Conservation (phyloP, 2,888 invertebrate species). For the Chromoteleia sp. region DNA sequence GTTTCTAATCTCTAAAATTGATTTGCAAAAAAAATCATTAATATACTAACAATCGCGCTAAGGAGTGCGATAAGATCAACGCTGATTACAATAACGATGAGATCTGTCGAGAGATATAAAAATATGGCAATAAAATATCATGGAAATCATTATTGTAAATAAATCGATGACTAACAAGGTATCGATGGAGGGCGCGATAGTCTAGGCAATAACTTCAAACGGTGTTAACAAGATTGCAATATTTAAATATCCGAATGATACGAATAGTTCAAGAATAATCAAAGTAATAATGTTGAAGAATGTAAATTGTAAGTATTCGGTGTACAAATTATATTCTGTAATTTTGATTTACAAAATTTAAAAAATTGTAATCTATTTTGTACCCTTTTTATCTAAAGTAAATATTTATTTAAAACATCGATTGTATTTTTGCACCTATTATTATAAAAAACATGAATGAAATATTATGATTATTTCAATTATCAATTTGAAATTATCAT, state of each 20-base stretch:
- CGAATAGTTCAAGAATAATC: background rate
- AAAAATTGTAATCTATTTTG: no score
- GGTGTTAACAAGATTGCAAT: constrained; percentile 17
- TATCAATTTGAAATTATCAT: no score
- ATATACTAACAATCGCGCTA: constrained; percentile 5
- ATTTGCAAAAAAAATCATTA: constrained; percentile 18
- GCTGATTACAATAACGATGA: constrained; percentile 25
- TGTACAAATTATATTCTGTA: no score
- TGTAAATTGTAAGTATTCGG: no score
- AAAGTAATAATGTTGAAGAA: no score
- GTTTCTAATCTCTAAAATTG: constrained; percentile 18
- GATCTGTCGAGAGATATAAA: constrained; percentile 28
- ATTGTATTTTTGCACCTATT: no score
- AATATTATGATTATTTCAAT: no score
- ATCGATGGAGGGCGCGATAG: constrained; percentile 24
- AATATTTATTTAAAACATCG: no score
- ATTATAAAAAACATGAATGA: no score
- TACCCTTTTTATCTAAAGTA: no score
- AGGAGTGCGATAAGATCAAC: constrained; percentile 17
- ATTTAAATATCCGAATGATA: constrained; percentile 7
- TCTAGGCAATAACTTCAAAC: constrained; percentile 11
- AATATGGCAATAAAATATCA: constrained; percentile 24
- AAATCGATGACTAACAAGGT: constrained; percentile 31
- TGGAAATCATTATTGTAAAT: constrained; percentile 27
- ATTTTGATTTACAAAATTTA: no score